Evolutionary conservation across 2,888 invertebrate species (phyloP).

Genomic region (Cataglyphis cursor): DNA sequence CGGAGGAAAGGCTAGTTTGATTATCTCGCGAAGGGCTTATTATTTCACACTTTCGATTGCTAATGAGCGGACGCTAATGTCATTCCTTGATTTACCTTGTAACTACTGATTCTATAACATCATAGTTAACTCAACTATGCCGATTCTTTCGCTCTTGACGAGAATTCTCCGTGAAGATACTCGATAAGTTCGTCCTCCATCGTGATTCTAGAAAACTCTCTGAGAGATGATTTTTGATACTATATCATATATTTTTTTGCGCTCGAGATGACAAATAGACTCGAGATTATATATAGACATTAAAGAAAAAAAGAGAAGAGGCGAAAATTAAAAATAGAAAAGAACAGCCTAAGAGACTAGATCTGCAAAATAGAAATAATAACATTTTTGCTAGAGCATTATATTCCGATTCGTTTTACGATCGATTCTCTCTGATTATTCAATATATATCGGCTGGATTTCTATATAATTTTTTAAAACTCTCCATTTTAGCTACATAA

Average conservation of each 20-base stretch:
- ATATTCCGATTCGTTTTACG: not conserved
- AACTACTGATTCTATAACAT: not conserved
- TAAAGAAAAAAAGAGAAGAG: not conserved
- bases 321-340: not conserved
- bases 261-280: not conserved
- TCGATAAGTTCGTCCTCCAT: constrained; percentile 5
- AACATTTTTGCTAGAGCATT: not conserved
- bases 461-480: not conserved
- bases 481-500: not conserved
- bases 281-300: too few species aligned
- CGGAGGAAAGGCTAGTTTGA: not conserved
- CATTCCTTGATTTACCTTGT: not conserved
- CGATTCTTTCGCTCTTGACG: too few species aligned
- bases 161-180: not conserved
- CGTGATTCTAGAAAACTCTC: not conserved
- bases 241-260: not conserved
- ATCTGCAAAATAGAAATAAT: not conserved
- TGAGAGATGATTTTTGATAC: not conserved
- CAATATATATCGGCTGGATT: not conserved
- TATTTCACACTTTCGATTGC: not conserved
- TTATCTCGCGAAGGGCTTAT: not conserved
- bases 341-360: not conserved
- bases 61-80: constrained; percentile 13
- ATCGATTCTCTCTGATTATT: not conserved
- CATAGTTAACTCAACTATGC: not conserved